Evolutionary conservation across 2,888 invertebrate genomes (phyloP), one percentile per base, ranked within the genome.

Genomic region (Pyrgus malvae): DNA sequence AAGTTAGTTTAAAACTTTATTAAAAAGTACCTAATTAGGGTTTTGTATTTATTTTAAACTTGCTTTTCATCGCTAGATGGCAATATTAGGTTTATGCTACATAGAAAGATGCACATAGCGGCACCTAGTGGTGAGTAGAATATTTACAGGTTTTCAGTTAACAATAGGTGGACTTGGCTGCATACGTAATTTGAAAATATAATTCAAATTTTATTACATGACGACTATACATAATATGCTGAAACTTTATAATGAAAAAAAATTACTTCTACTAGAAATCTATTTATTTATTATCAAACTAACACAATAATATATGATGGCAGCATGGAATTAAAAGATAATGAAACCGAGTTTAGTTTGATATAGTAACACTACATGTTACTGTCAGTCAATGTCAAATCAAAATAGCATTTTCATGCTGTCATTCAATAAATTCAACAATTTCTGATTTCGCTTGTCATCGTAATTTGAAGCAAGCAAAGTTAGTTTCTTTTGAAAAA

Each of bases 391-490:
- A 48, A 35, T 33, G 48, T 29, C 29, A 29, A 29, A 29, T 53
- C 48, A 56, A 51, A 48, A 27, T 44, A 27, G 25, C 51, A 37
- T 45, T 49, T 57, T 53, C 51, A 44, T 44, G 49, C 33, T 49
- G 50, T 60, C 57, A 58, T 55, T 38, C 35, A 31, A 31, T 11
- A 2, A 55, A 56, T 46, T 25, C 17, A 19, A 21, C 37, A 17
- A 19, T 60, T 60, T 48, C 40, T 48, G 41, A 76, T 76, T 77
- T 80, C 69, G 87, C 85, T 87, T 81, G 84, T 88, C 88, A 87
- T 87, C 68, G 69, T 41, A 6, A 64, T 29, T 54, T 29, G 29
- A 17, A 17, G 33, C 11, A 64, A 55, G 53, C 56, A 61, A 64
- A 62, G 48, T 62, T 56, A 54, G n/a, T 11, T 37, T 27, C 12